A percentile compares a stretch with the other conserved stretches of the same genome.
These are phyloP conservation scores for Fulmarus glacialis DNA, from an alignment of 2,113 vertebrate genomes.

Conservation along the genomic window DNA sequence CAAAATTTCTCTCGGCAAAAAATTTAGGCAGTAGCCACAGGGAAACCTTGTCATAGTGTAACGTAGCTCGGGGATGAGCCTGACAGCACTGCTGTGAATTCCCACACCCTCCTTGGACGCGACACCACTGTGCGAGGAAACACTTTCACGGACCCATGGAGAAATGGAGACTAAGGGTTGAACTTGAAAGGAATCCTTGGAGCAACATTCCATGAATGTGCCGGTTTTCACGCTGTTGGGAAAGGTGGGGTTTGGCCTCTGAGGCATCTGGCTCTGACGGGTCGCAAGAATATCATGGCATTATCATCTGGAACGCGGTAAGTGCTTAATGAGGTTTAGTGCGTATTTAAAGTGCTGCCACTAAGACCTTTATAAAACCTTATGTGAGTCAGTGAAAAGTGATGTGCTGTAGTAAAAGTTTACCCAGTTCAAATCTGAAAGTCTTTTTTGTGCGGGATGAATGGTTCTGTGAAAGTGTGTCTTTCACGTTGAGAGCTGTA, in stretches of 20 bases:
- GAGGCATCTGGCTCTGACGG: background rate
- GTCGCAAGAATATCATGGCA: background rate
- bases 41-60: background rate
- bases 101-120: background rate
- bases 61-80: background rate
- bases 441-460: background rate
- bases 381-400: background rate
- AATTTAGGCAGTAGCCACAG: background rate
- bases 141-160: background rate
- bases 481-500: background rate
- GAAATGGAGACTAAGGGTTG: background rate
- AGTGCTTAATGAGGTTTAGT: background rate
- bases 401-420: background rate
- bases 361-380: background rate
- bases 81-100: background rate
- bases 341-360: background rate
- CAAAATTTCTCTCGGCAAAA: background rate
- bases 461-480: background rate
- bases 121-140: background rate
- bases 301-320: background rate
- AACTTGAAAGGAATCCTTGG: background rate
- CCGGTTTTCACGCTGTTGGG: background rate
- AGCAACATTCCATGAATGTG: background rate
- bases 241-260: background rate
- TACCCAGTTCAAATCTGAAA: background rate